Percentiles rank a stretch among this genome's conserved stretches.
Conservation (phyloP, 2,888 invertebrate species). For the Norana najaformis region DNA sequence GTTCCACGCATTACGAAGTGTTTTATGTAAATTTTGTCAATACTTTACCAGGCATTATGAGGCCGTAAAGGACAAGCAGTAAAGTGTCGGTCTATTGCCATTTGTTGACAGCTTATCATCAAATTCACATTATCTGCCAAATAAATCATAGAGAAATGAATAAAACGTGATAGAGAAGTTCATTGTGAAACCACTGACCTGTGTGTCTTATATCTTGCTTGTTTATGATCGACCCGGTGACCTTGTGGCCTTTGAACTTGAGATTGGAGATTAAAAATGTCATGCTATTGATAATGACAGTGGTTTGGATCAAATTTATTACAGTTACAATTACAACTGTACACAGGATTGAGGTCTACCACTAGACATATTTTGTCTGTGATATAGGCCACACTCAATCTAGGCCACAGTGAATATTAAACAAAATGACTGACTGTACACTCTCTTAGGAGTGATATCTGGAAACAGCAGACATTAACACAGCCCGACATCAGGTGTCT, state of each 20-base stretch:
- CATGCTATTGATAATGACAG: background rate
- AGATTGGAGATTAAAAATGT: background rate
- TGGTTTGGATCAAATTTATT: background rate
- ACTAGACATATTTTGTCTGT: background rate
- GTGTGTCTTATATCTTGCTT: background rate
- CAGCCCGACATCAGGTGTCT: background rate
- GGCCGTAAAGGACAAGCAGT: background rate
- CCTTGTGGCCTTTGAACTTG: background rate
- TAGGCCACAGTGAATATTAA: too few species aligned
- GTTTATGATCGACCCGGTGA: background rate
- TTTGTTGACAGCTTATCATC: background rate
- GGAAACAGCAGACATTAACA: background rate
- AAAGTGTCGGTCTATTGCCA: background rate
- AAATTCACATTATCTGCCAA: background rate
- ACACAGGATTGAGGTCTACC: background rate
- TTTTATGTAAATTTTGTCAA: background rate
- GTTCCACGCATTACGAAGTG: background rate
- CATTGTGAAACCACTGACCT: background rate
- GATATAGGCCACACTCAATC: background rate
- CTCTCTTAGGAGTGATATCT: background rate
- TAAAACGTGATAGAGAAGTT: background rate
- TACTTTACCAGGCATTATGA: background rate
- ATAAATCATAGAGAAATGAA: background rate
- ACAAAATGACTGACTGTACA: background rate
- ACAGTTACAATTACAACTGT: too few species aligned